Conservation (phyloP, 2,888 invertebrate species). For the Adineta ricciae region DNA sequence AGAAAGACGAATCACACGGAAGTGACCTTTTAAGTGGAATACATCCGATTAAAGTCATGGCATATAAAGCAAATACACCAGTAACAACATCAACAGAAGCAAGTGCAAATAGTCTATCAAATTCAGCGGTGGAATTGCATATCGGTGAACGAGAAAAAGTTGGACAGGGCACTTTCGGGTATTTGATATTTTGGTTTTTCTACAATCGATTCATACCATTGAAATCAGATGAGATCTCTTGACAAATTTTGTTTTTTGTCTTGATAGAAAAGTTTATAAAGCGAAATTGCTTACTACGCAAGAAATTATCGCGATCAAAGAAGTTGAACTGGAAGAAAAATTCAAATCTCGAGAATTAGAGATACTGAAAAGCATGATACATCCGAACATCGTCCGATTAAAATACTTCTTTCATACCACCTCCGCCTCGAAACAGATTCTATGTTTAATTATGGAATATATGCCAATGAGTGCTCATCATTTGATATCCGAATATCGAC, state of each 20-base stretch:
- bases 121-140: not conserved
- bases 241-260: not conserved
- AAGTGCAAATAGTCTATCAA: not conserved
- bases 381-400: not conserved
- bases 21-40: not conserved
- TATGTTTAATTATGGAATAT: not conserved
- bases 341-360: constrained; percentile 10
- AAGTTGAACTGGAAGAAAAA: not conserved
- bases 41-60: not conserved
- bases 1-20: not conserved
- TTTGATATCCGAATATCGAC: not conserved
- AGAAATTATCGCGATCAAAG: constrained; percentile 7
- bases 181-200: not conserved
- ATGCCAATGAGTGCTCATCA: constrained; percentile 12
- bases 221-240: no score
- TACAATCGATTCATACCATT: no score
- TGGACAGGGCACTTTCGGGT: constrained; percentile 21
- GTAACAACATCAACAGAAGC: not conserved
- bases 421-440: not conserved
- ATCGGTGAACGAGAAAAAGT: constrained; percentile 6
- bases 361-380: not conserved
- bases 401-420: not conserved
- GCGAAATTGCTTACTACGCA: not conserved
- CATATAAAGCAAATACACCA: not conserved
- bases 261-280: not conserved